Evolutionary conservation across 2,113 vertebrate genomes (phyloP), one percentile per base, ranked within the genome.

Genomic region (Hemichromis elongatus): DNA sequence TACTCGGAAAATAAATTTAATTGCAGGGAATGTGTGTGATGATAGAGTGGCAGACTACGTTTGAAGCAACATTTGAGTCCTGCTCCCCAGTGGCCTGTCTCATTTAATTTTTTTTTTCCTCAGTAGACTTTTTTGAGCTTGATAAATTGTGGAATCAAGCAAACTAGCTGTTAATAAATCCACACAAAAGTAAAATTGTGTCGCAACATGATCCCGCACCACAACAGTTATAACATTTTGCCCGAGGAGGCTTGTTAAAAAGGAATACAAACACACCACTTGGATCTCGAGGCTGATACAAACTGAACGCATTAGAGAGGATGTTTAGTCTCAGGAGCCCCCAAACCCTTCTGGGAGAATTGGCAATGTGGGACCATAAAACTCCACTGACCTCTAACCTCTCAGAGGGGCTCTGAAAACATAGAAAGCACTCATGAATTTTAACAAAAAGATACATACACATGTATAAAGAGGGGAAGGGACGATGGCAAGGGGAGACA

Each of bases 351-450:
- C 61, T 28, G 92, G 90, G 90, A 89, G 53, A 75, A 88, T 52
- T 85, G 77, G 54, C 78, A 84, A 45, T 9, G n/a, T 50, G 61
- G 82, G 61, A 83, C 87, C 54, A 54, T 7, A 68, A 92, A 90
- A 88, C 83, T 83, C 21, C 42, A 1, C 40, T 90, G 88, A 94
- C 92, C 93, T 92, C 18, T 92, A 50, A 94, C 92, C 93, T 94
- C 87, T 87, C 87, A 77, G 42, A 83, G 88, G 89, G 90, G 73
- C 82, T 89, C 89, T 81, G 57, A 93, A 91, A 93, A 93, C 91
- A 93, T 9, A 52, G 61, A 85, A 52, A 24, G 55, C 77, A 78
- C 75, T 63, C 16, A 3, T 30, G 83, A 77, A 81, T 86, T 59
- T 66, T 14, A 87, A 81, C 83, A 53, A 77, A 90, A 93, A 66